Base-by-base conservation (phyloP, 2,888 invertebrate species). In the Chorisops tibialis region DNA sequence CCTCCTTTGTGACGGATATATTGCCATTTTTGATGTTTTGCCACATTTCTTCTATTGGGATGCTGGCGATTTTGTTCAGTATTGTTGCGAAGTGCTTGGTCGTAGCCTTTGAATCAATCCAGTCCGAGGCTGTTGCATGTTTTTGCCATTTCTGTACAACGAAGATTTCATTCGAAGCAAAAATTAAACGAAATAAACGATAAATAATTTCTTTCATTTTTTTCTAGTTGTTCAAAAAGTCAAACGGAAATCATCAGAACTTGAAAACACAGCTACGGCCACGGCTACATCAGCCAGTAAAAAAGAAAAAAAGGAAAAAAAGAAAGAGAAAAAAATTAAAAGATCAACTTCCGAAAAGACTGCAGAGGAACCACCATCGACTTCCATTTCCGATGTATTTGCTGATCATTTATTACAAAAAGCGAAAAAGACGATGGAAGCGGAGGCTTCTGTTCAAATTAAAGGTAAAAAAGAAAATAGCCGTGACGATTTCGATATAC, bases 301-400 rank as follows among this genome's bases (percentile, higher is more conserved):
- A 67, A 79, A 77, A 67, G 78, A 76, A 67, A 81, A 79, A 66
- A 76, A 73, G 64, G 82, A 79, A 73, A 73, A 75, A 47, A 79
- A 73, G 61, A 65, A 81, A 79, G 69, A 79, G 72, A 67, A 69
- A 52, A 68, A 71, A 63, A 65, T 80, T 80, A 63, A 81, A 80
- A 39, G 67, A 63, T 63, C 66, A 65, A 14, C 67, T 37, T 59
- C 65, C 65, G 72, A 71, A 11, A 65, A 14, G 54, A 69, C 58
- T 49, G 56, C 51, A 16, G 61, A 51, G 16, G 65, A 43, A 11
- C 35, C 19, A 12, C n/a, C 45, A 65, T 76, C 78, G 60, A 79
- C 81, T 3, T 80, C 81, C 3, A 85, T 85, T 37, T 84, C 84
- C 1, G 85, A 85, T 73, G 81, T 84, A 0, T 84, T 85, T 72